Evolutionary conservation across 92 coral and sea anemone species (phyloP), one percentile per base, ranked within the genome.

Genomic region (Palythoa heliodiscus): DNA sequence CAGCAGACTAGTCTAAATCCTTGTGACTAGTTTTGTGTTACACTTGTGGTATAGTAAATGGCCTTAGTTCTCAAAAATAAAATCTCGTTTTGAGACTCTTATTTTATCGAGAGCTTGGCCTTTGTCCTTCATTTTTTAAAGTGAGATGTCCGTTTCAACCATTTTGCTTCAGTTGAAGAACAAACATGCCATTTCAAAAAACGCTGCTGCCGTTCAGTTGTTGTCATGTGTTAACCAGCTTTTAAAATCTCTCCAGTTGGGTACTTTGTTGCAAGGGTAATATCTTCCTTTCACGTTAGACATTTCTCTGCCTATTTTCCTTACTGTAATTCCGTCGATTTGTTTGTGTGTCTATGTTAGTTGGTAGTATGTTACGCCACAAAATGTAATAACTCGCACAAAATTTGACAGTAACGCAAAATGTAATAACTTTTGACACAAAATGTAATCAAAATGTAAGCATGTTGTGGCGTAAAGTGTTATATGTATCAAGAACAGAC

Each of bases 1-100:
- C 84, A 80, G 84, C 84, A 80, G 73, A 53, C 73, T 66, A 66
- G 84, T 43, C 84, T 53, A 2, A 40, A 11, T 19, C 17, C 23
- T 29, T 58, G 58, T 80, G 73, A 66, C 84, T 66, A 80, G 84
- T 66, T 66, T 23, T 80, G 84, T 66, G 73, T 64, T 64, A 80
- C 84, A 66, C 84, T 80, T 47, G 74, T 80, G 84, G 84, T 64
- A 80, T 74, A 80, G 57, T 48, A 35, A 79, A 43, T 23, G 17
- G 73, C 53, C 58, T 11, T 60, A 39, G 60, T 14, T 70, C 39
- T 66, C 60, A 1, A 12, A 61, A 64, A 80, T 80, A 52, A 35
- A 40, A 63, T 24, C 74, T 80, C 52, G 73, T 80, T 48, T 80
- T 80, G 57, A 80, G 84, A 19, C 52, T 63, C 73, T 80, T 35